These are phyloP conservation scores for Microcebus griseorufus DNA, from an alignment of 2,113 vertebrate genomes.

Conservation along the genomic window DNA sequence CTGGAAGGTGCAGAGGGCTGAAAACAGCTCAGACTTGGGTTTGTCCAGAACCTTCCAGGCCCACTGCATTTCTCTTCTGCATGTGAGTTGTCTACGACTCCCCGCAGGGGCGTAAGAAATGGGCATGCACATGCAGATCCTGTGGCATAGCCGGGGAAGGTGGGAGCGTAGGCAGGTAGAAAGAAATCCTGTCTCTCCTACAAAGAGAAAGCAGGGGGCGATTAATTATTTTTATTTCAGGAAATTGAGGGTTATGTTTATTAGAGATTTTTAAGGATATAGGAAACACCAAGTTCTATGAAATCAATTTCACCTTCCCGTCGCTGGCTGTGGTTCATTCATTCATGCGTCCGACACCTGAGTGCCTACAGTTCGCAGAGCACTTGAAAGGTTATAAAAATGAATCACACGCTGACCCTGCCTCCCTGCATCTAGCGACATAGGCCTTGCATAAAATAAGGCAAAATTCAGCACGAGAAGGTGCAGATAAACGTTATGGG, in stretches of 20 bases:
- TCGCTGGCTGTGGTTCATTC: background rate
- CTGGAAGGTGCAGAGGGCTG: background rate
- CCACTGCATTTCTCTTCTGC: accelerated
- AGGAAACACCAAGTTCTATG: background rate
- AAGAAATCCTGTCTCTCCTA: background rate
- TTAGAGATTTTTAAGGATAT: background rate
- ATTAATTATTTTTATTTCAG: background rate
- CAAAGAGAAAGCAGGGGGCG: background rate
- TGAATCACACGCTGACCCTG: background rate
- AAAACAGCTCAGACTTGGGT: accelerated
- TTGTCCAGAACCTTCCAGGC: background rate
- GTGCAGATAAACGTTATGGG: accelerated
- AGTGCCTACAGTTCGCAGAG: background rate
- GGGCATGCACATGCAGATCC: background rate
- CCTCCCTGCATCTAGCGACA: background rate
- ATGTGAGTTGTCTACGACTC: accelerated
- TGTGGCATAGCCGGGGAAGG: accelerated
- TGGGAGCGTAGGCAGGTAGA: background rate
- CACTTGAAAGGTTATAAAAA: background rate
- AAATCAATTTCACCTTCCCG: background rate
- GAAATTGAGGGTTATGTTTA: background rate
- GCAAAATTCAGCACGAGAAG: background rate
- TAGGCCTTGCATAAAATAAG: background rate
- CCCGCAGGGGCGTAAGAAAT: accelerated
- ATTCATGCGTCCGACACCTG: background rate